Evolutionary conservation across 2,797 vertebrate species (phyloP), one percentile per base, ranked within the genome.

Genomic region (Hypotaenidia okinawae): DNA sequence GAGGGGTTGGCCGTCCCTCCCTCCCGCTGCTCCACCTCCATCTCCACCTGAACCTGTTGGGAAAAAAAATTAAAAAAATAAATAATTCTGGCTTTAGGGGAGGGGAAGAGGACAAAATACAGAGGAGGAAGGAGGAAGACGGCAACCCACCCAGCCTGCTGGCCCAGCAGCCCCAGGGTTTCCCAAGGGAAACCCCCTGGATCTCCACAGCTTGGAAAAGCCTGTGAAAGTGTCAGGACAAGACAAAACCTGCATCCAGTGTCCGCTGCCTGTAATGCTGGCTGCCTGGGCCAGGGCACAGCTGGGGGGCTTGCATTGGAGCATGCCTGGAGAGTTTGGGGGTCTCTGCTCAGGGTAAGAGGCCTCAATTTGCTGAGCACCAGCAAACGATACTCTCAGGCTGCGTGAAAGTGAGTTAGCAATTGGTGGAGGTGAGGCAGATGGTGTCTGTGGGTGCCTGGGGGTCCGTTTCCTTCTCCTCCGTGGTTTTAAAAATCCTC

Each of bases 11-110:
- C 33, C 5, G 45, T 89, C 79, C 93, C 89, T 93, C 94, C 90
- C 76, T 93, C 88, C 90, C 2, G 2, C 82, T 59, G 95, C 96
- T 89, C 97, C 95, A 78, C 95, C 96, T 93, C 85, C 68, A 0
- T 37, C 88, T 87, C 69, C 80, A 95, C 95, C 95, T 94, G 93
- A 80, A 85, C 83, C 74, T 55, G 85, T 6, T 0, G 27, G 21
- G 43, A 21, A 27, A 5, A 16, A 15, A 28, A 55, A 63, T 16
- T 4, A 16, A 15, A 28, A 51, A 59, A 18, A 19, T 1, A 78
- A 51, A 5, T 12, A 64, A 9, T 47, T 41, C 55, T 4, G 17
- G 86, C 81, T 63, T n/a, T 49, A 64, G 74, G 84, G 86, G 67
- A 77, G 43, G 72, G 63, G 35, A 68, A 55, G 54, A 37, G 10